Evolutionary conservation across 1,140 invertebrate species (phyloP).

Genomic region (Bilobella aurantiaca): DNA sequence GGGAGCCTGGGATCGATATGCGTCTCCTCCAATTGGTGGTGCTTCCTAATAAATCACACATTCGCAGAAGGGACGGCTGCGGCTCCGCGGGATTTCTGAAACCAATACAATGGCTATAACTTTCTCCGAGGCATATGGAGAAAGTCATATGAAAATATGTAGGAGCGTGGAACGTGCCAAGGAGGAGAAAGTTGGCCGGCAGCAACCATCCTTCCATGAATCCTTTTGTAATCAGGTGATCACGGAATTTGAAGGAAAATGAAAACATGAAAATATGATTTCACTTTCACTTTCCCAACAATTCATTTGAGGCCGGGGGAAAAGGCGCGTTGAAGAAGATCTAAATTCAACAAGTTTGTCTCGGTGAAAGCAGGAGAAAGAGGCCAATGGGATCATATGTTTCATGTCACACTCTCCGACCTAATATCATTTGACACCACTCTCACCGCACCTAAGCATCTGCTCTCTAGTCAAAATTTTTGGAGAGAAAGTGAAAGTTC

Average conservation of each 20-base stretch:
- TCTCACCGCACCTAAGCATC: neutral
- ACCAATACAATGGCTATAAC: no score
- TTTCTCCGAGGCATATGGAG: no score
- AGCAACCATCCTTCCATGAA: no score
- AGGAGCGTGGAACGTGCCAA: neutral
- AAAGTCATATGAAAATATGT: no score
- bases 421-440: neutral
- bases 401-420: neutral
- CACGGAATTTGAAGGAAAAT: no score
- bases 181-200: no score
- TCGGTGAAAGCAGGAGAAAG: neutral
- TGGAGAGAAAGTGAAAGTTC: no score
- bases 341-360: slow-evolving; percentile 6
- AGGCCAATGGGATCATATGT: neutral
- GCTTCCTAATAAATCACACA: neutral
- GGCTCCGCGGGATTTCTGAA: no score
- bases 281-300: no score
- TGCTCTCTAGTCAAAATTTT: no score
- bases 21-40: neutral
- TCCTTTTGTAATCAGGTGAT: no score
- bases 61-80: neutral
- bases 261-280: no score
- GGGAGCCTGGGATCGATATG: neutral
- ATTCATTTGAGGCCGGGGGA: neutral
- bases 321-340: neutral